Evolutionary conservation across 1,140 invertebrate species (phyloP).

Genomic region (Harpegnathos saltator): DNA sequence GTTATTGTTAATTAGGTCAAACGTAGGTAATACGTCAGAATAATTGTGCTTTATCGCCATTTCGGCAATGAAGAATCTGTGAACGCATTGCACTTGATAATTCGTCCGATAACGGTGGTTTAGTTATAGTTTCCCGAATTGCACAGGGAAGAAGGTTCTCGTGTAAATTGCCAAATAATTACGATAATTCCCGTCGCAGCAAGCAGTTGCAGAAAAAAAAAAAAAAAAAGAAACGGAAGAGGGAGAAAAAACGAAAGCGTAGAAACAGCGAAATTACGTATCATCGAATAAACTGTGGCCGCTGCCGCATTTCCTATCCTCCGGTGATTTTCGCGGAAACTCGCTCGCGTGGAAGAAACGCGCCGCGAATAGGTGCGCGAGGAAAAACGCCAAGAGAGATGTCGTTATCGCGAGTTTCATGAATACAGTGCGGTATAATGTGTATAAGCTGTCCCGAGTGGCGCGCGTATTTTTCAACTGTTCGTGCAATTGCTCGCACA

Average conservation of each 20-base stretch:
- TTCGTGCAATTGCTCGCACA: constrained; percentile 27
- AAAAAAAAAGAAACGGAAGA: too few relatives aligned
- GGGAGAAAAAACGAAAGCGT: too few relatives aligned
- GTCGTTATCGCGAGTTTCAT: constrained; percentile 42
- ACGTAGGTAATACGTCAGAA: background rate
- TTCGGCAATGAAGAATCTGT: background rate
- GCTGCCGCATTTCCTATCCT: constrained; percentile 10
- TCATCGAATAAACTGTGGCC: background rate
- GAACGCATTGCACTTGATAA: background rate
- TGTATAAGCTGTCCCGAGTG: constrained; percentile 43
- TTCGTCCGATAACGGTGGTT: too few relatives aligned
- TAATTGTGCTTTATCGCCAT: background rate
- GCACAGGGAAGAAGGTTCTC: too few relatives aligned
- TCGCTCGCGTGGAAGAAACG: constrained; percentile 53
- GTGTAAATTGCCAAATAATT: too few relatives aligned
- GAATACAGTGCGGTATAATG: constrained; percentile 43
- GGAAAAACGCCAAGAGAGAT: constrained; percentile 41
- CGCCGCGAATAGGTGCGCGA: constrained; percentile 19
- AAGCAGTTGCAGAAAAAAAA: too few relatives aligned
- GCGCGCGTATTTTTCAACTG: constrained; percentile 33
- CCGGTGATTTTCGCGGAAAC: constrained; percentile 9
- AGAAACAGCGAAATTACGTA: background rate
- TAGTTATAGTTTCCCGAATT: too few relatives aligned
- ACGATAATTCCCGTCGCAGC: too few relatives aligned
- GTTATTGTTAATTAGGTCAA: too few relatives aligned